Evolutionary conservation across 2,113 vertebrate species (phyloP), one percentile per base, ranked within the genome.

Genomic region (Xyrauchen texanus): DNA sequence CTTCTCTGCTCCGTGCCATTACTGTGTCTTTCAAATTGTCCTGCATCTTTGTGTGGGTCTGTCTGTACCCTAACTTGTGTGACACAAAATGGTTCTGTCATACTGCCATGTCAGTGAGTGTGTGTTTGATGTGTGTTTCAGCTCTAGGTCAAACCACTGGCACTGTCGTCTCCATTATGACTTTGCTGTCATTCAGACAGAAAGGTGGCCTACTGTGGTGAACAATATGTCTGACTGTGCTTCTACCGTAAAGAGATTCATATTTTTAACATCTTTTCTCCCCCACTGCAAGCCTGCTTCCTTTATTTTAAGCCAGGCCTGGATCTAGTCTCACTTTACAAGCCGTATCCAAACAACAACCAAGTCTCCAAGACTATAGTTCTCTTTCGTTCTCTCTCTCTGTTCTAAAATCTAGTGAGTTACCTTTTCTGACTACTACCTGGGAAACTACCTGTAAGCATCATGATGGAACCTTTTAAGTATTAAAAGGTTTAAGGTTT

Each of bases 121-220:
- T 75, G 78, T 86, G 85, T 88, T 76, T 87, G 79, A 34, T 86
- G 58, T 58, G 67, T 42, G 74, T 68, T 81, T 62, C 62, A 82
- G 71, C 79, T 75, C 16, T 61, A 82, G 80, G 88, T 79, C 86
- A 85, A 60, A 80, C 87, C 83, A 79, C 83, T 79, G 84, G 87
- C 84, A 81, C 82, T 60, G 84, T 82, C 80, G 83, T 85, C 85
- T 87, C 80, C 57, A 81, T 76, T 88, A 89, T 91, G 90, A 89
- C 91, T 88, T 87, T 78, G 85, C 88, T 89, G 88, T 91, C 91
- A 89, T 86, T 87, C 75, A 85, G 85, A 86, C 16, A n/a, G n/a
- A 58, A 10, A 89, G 87, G 78, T 89, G 87, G 79, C 80, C 87
- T 89, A 51, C 83, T 85, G 86, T 88, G 87, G 86, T 68, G 82